Conservation (phyloP, 2,888 invertebrate genomes). For the Balanococcus diminutus region DNA sequence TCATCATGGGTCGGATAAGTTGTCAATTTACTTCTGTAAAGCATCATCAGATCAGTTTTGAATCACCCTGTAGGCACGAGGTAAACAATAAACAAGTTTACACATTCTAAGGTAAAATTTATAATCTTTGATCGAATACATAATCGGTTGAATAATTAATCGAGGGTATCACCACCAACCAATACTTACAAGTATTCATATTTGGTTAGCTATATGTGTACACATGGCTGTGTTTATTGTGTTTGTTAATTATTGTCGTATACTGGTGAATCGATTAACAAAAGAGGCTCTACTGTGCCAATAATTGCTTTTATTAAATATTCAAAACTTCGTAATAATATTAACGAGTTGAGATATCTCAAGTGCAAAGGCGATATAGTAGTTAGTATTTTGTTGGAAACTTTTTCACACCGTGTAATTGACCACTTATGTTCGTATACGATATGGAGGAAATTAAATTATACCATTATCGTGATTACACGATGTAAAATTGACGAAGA, state of each 20-base stretch:
- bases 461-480: not conserved
- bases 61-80: not conserved
- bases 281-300: not conserved
- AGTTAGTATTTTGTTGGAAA: too few relatives aligned
- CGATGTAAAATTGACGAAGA: not conserved
- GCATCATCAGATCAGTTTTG: not conserved
- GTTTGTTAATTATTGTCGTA: slow-evolving; percentile 9
- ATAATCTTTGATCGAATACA: not conserved
- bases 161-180: not conserved
- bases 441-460: too few relatives aligned
- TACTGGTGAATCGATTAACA: not conserved
- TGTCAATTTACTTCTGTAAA: not conserved
- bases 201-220: not conserved
- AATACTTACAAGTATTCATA: not conserved
- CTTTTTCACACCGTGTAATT: not conserved
- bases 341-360: not conserved
- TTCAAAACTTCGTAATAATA: not conserved
- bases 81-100: too few relatives aligned
- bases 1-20: not conserved
- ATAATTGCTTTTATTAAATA: not conserved
- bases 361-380: not conserved
- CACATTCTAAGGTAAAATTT: not conserved
- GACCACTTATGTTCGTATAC: not conserved
- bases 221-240: not conserved
- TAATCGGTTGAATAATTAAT: not conserved